Evolutionary conservation across 2,888 invertebrate genomes (phyloP).

Genomic region (Phasia obesa): DNA sequence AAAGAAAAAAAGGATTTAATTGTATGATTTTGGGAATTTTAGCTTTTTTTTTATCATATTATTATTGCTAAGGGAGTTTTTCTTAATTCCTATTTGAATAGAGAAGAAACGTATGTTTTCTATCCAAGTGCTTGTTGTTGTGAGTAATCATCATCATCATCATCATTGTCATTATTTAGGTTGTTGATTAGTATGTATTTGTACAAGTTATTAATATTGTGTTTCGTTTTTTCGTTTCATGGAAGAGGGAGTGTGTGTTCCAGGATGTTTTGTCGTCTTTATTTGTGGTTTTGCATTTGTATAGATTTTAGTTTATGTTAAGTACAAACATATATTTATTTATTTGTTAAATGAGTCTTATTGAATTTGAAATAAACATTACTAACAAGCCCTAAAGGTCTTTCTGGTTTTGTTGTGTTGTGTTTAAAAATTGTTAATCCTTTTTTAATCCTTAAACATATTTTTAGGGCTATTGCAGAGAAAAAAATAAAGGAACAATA

Average conservation of each 20-base stretch:
- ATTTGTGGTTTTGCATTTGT: constrained; percentile 52
- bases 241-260: constrained; percentile 29
- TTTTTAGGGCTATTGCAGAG: constrained; percentile 9
- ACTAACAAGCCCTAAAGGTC: constrained; percentile 27
- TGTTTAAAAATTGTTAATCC: constrained; percentile 44
- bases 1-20: constrained; percentile 79
- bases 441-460: constrained; percentile 59
- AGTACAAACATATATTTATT: constrained; percentile 38
- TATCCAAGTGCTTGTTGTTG: constrained; percentile 61
- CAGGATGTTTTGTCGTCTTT: constrained; percentile 20
- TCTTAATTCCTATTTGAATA: constrained; percentile 12
- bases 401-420: constrained; percentile 26
- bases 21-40: constrained; percentile 79
- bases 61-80: constrained; percentile 28
- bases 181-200: constrained; percentile 42
- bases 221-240: neutral
- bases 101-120: constrained; percentile 61
- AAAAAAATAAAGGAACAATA: constrained; percentile 30
- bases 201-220: constrained; percentile 19
- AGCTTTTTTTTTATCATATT: constrained; percentile 13
- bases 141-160: constrained; percentile 52
- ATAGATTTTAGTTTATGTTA: constrained; percentile 33
- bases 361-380: constrained; percentile 44
- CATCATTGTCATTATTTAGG: constrained; percentile 45
- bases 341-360: constrained; percentile 69